These are phyloP conservation scores for Drosophila phalerata DNA, from an alignment of 2,888 invertebrate species.

Conservation along the genomic window DNA sequence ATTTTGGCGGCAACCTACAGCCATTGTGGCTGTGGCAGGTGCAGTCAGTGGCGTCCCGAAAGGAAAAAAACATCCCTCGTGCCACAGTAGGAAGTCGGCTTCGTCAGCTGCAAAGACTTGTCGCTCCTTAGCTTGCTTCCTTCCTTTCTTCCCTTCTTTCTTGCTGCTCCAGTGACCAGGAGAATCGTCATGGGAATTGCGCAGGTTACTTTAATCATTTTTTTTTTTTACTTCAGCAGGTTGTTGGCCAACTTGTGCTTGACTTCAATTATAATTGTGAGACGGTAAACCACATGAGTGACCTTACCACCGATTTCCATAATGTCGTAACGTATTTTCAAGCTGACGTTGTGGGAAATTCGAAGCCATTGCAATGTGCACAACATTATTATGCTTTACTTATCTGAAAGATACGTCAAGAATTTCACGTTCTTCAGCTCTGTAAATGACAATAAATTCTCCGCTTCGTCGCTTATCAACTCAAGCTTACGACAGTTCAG, in stretches of 20 bases:
- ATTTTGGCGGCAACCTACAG: slow-evolving; percentile 55
- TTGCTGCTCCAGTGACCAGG: slow-evolving; percentile 31
- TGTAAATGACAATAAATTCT: slow-evolving; percentile 11
- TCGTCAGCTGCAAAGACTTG: slow-evolving; percentile 19
- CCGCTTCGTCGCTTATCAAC: slow-evolving; percentile 47
- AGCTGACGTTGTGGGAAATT: slow-evolving; percentile 66
- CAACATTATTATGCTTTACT: neutral
- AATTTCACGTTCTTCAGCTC: slow-evolving; percentile 30
- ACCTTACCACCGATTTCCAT: slow-evolving; percentile 58
- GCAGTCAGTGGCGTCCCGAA: slow-evolving; percentile 23
- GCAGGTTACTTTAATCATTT: slow-evolving; percentile 28
- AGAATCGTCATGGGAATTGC: slow-evolving; percentile 68
- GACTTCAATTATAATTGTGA: slow-evolving; percentile 8
- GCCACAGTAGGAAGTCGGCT: slow-evolving; percentile 14
- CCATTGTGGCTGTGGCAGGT: slow-evolving; percentile 36
- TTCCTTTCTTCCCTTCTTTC: slow-evolving; percentile 1
- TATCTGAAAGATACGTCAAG: slow-evolving; percentile 37
- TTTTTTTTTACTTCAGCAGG: slow-evolving; percentile 27
- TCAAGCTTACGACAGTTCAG: slow-evolving; percentile 19
- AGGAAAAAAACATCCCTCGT: slow-evolving; percentile 70
- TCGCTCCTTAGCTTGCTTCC: slow-evolving; percentile 11
- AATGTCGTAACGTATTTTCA: slow-evolving; percentile 73
- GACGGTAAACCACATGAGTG: slow-evolving; percentile 60
- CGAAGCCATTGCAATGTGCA: slow-evolving; percentile 42
- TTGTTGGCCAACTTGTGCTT: slow-evolving; percentile 5